A percentile compares a stretch with the other conserved stretches of the same genome.
These are phyloP conservation scores for Equus przewalskii DNA, from an alignment of 2,113 vertebrate species.

Conservation along the genomic window DNA sequence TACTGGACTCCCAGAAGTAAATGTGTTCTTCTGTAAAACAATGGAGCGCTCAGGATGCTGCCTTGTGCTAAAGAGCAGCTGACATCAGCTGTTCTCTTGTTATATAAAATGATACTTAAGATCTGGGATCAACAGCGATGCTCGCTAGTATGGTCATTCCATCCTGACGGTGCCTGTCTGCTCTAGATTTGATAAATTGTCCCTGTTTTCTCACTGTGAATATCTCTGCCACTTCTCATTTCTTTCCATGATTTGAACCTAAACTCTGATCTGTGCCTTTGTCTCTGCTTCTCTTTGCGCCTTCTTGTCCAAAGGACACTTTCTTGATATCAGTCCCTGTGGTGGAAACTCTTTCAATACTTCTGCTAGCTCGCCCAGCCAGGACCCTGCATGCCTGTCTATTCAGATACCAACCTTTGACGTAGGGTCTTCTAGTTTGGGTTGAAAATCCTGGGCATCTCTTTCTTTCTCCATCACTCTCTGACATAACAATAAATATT, in stretches of 20 bases:
- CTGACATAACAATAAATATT: neutral
- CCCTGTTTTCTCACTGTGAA: neutral
- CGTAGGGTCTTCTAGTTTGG: neutral
- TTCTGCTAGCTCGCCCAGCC: neutral
- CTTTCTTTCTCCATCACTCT: neutral
- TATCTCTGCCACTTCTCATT: neutral
- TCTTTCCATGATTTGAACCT: neutral
- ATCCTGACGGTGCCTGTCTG: neutral
- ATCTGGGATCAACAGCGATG: neutral
- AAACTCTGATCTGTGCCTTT: neutral
- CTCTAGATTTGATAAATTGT: neutral
- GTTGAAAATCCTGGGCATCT: neutral
- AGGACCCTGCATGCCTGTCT: neutral
- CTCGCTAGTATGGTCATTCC: rapidly evolving
- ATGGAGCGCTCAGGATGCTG: neutral
- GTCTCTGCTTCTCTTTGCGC: neutral
- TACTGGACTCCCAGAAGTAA: slow-evolving; percentile 19
- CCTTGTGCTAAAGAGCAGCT: neutral
- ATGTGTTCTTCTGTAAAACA: neutral
- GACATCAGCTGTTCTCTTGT: neutral
- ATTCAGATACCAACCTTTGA: neutral
- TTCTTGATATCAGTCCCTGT: neutral
- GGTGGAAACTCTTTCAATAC: neutral
- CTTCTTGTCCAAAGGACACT: neutral
- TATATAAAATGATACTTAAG: neutral